phyloP scores from a whole-genome alignment of 2,797 vertebrate species.

The Syngnathus rostellatus region DNA sequence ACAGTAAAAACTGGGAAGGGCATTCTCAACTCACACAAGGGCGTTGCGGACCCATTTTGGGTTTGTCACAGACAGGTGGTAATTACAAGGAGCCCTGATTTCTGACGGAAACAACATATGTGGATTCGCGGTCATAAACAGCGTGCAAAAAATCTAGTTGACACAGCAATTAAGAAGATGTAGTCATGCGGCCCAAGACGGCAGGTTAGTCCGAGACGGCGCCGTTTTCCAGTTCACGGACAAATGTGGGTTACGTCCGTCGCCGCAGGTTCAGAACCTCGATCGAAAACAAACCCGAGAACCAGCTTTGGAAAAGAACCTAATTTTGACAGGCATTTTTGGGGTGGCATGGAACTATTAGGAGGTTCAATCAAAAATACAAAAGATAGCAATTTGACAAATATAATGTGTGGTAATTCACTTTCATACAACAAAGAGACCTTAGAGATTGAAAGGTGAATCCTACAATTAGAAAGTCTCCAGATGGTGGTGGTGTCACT shows the following conservation, averaged over 20 bases:
- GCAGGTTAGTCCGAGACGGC: too few relatives aligned
- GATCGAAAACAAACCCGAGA: too few relatives aligned
- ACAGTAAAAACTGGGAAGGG: too few relatives aligned
- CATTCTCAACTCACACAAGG: neutral
- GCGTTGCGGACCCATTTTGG: neutral
- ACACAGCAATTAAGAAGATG: neutral
- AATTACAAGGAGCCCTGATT: neutral
- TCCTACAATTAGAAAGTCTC: neutral
- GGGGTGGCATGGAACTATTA: neutral
- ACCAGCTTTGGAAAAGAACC: too few relatives aligned
- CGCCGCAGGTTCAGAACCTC: too few relatives aligned
- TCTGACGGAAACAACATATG: neutral
- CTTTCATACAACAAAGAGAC: neutral
- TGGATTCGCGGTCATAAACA: too few relatives aligned
- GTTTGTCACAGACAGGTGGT: neutral
- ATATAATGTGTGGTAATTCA: neutral
- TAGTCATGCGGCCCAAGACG: too few relatives aligned
- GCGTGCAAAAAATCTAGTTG: neutral
- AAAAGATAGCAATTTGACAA: neutral
- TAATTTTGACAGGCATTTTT: neutral
- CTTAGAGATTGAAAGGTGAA: slow-evolving; percentile 1
- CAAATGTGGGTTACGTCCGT: too few relatives aligned
- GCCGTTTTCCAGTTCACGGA: too few relatives aligned
- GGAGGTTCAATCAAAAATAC: neutral
- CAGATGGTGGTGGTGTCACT: neutral